phyloP scores from a whole-genome alignment of 2,113 vertebrate species.

The Uria lomvia region DNA sequence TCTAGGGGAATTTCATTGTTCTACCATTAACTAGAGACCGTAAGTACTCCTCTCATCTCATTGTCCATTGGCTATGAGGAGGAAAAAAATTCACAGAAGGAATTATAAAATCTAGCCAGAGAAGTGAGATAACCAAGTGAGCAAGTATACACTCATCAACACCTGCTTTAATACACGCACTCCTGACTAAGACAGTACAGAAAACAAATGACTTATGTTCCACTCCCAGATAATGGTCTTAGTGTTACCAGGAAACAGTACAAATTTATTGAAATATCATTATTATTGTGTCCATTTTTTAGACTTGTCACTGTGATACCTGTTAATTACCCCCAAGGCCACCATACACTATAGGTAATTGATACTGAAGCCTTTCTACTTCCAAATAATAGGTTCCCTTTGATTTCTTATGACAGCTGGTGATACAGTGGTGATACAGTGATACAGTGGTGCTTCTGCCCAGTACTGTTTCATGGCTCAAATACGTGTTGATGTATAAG shows the following conservation, averaged over 20 bases:
- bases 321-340: background rate
- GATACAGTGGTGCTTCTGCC: background rate
- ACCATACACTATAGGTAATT: background rate
- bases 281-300: background rate
- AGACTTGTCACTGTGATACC: background rate
- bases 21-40: background rate
- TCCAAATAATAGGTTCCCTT: background rate
- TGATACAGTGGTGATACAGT: background rate
- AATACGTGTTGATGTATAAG: background rate
- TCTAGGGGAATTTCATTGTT: background rate
- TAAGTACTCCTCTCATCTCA: background rate
- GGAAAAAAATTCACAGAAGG: background rate
- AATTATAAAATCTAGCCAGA: background rate
- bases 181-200: background rate
- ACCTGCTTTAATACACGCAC: background rate
- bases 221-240: background rate
- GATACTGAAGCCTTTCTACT: background rate
- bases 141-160: background rate
- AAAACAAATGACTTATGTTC: background rate
- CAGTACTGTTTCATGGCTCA: background rate
- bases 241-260: background rate
- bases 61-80: background rate
- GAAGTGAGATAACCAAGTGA: background rate
- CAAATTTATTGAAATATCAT: background rate
- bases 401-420: background rate